A percentile compares a stretch with the other conserved stretches of the same genome.
Evolutionary conservation across 2,797 vertebrate species (phyloP).

Genomic region (Psittacula echo): DNA sequence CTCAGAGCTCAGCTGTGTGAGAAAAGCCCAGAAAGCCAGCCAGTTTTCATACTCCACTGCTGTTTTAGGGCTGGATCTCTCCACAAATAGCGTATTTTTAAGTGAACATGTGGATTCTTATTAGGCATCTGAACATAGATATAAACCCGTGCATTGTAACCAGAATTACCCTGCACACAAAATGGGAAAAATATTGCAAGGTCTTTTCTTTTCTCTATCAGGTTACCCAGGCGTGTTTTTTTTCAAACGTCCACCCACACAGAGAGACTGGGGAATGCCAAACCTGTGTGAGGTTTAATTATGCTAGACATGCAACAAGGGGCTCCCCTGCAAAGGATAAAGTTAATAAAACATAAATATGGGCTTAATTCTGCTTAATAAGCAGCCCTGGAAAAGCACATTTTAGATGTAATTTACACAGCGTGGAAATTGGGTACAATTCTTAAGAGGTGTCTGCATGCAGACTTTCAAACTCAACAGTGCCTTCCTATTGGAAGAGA

Average conservation of each 20-base stretch:
- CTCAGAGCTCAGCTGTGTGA: slow-evolving; percentile 10
- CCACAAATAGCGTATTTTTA: slow-evolving; percentile 23
- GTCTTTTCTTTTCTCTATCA: slow-evolving; percentile 52
- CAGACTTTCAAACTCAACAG: slow-evolving; percentile 25
- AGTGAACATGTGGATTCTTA: slow-evolving; percentile 38
- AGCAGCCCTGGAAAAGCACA: slow-evolving; percentile 21
- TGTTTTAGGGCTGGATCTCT: background rate
- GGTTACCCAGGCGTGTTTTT: slow-evolving; percentile 65
- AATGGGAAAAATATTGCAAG: background rate
- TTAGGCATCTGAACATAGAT: slow-evolving; percentile 33
- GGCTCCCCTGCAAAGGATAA: slow-evolving; percentile 62
- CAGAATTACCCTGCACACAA: slow-evolving; percentile 39
- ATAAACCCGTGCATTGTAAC: slow-evolving; percentile 35
- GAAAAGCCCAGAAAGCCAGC: slow-evolving; percentile 19
- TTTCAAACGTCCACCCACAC: background rate
- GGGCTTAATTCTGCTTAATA: slow-evolving; percentile 61
- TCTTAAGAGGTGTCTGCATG: slow-evolving; percentile 24
- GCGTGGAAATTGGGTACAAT: slow-evolving; percentile 31
- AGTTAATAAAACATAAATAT: slow-evolving; percentile 62
- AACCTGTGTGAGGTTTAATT: slow-evolving; percentile 58
- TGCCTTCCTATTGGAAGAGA: slow-evolving; percentile 56
- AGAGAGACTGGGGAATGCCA: slow-evolving; percentile 43
- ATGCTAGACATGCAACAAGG: slow-evolving; percentile 44
- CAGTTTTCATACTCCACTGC: background rate
- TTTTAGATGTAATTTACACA: slow-evolving; percentile 41